phyloP scores from a whole-genome alignment of 2,797 vertebrate genomes.

The Artibeus jamaicensis region DNA sequence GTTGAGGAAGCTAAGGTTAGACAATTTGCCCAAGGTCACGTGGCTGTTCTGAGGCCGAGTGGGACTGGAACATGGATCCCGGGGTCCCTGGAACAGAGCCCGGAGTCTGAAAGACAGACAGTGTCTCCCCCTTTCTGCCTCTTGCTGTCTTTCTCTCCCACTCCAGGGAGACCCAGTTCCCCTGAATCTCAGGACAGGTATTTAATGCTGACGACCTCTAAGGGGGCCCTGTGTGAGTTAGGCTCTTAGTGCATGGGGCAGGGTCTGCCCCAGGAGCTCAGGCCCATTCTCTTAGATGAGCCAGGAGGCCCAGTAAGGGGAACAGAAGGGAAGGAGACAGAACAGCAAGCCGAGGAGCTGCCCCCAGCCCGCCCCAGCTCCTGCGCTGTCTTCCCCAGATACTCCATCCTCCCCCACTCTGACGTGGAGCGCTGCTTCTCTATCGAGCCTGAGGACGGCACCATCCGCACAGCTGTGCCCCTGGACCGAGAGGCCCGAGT shows the following conservation, averaged over 20 bases:
- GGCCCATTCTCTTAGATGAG: background rate
- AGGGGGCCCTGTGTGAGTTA: background rate
- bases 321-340: background rate
- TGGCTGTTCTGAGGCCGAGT: background rate
- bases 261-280: background rate
- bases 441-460: constrained; percentile 89
- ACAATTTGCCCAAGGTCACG: background rate
- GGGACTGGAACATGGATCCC: background rate
- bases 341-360: background rate
- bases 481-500: constrained; percentile 90
- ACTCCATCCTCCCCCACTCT: constrained; percentile 92
- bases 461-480: constrained; percentile 88
- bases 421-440: constrained; percentile 91
- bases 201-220: background rate
- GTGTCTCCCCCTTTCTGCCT: background rate
- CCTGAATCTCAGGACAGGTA: background rate
- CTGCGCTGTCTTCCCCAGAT: constrained; percentile 80
- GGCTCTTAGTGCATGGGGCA: background rate
- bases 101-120: background rate
- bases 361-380: background rate
- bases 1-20: background rate
- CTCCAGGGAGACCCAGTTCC: background rate
- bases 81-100: background rate
- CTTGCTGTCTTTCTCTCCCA: background rate
- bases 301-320: background rate